Base-by-base conservation (phyloP, 64 coral and sea anemone genomes). In the Montipora foliosa region DNA sequence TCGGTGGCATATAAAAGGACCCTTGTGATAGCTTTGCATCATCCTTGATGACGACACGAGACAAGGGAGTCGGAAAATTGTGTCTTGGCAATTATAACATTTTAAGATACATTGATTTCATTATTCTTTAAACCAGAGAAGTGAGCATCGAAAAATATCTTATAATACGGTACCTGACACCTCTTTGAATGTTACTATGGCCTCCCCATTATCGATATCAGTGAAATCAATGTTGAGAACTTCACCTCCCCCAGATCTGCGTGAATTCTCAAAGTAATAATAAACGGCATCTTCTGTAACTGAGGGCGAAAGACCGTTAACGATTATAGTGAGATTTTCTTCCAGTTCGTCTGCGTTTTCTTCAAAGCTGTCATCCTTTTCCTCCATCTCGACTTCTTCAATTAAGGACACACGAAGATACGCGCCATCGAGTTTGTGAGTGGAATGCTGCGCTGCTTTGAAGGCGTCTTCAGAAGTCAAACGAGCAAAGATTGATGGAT, bases 231-330 rank as follows among this genome's bases (percentile, higher is more conserved):
- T 1, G 20, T 67, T 3, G 3, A n/a, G 49, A 61, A 92, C 70
- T 2, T 83, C 21, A 3, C 94, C 94, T 76, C 94, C 94, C 13
- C 89, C 89, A 74, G 94, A 95, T 37, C 89, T 37, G 3, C 89
- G 66, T 20, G 76, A 3, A 59, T 95, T 95, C 19, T 92, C 94
- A 62, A 95, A 91, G 76, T 95, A 95, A 15, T 83, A 81, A 16
- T 11, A 16, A 5, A 95, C 19, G 2, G 94, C 14, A 62, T 95
- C 84, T 53, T 92, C 79, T 44, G 83, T 92, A 19, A 89, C 88
- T 24, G 64, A 81, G 0, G 67, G 1, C 22, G 66, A 46, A 58
- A 95, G 71, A 14, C 68, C 94, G 68, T 57, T 87, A n/a, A 92
- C 53, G 46, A 90, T 67, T 17, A 84, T 84, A 29, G 44, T 84